These are phyloP conservation scores for Marronus borbonicus DNA, from an alignment of 2,888 invertebrate species.

Conservation along the genomic window DNA sequence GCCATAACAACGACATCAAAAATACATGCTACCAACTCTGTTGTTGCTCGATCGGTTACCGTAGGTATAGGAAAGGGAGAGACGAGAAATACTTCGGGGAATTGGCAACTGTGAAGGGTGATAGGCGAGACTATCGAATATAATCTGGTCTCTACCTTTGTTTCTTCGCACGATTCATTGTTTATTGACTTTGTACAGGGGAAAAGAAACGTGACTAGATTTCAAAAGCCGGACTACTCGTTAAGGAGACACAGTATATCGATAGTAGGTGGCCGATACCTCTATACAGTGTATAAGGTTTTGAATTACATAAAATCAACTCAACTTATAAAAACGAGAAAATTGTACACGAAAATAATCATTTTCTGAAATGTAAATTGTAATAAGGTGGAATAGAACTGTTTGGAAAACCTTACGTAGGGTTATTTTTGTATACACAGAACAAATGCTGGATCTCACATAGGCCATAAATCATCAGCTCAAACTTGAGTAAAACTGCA, in stretches of 20 bases:
- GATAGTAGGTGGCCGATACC: background rate
- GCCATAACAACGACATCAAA: slow-evolving; percentile 58
- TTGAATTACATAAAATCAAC: background rate
- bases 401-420: too few relatives aligned
- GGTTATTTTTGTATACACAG: too few relatives aligned
- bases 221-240: slow-evolving; percentile 1
- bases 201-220: slow-evolving; percentile 32
- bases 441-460: too few relatives aligned
- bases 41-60: slow-evolving; percentile 8
- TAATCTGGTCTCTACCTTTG: slow-evolving; percentile 47
- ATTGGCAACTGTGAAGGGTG: slow-evolving; percentile 30
- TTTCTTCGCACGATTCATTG: slow-evolving; percentile 46
- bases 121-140: slow-evolving; percentile 43
- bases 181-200: slow-evolving; percentile 43
- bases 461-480: too few relatives aligned
- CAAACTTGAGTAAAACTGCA: too few relatives aligned
- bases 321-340: too few relatives aligned
- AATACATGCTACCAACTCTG: slow-evolving; percentile 54
- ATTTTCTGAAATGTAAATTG: too few relatives aligned
- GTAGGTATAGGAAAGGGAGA: slow-evolving; percentile 10
- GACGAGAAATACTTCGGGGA: slow-evolving; percentile 26
- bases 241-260: slow-evolving; percentile 29
- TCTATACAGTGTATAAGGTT: background rate
- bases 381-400: too few relatives aligned
- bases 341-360: too few relatives aligned